Percentiles rank a stretch among this genome's conserved stretches.
Conservation (phyloP, 92 coral and sea anemone genomes). For the Zoanthus gigantus region DNA sequence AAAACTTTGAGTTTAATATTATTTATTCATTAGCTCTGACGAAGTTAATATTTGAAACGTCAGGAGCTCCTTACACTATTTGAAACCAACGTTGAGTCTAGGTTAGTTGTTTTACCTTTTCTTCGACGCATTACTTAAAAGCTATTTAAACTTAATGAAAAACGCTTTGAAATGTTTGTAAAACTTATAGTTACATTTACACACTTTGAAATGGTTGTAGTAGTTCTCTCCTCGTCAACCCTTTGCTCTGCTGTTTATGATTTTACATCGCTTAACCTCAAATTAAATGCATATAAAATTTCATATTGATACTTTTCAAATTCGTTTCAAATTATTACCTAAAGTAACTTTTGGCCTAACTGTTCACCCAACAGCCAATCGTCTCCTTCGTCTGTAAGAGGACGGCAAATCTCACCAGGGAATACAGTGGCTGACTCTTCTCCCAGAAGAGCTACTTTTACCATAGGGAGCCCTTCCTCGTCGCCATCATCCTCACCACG, state of each 20-base stretch:
- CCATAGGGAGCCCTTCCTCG: constrained; percentile 85
- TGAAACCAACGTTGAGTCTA: too few species aligned
- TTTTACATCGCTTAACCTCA: background rate
- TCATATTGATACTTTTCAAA: background rate
- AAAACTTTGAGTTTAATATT: background rate
- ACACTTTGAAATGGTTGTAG: too few species aligned
- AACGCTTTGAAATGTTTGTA: too few species aligned
- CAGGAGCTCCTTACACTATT: too few species aligned
- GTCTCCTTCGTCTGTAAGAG: constrained; percentile 69
- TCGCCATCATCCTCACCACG: constrained; percentile 84
- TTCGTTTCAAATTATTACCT: background rate
- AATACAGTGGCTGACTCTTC: constrained; percentile 67
- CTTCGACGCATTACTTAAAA: too few species aligned
- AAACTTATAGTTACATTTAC: too few species aligned
- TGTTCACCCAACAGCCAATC: constrained; percentile 65
- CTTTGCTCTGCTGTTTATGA: background rate
- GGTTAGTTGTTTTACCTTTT: too few species aligned
- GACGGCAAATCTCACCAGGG: constrained; percentile 63
- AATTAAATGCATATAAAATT: background rate
- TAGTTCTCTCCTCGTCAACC: too few species aligned
- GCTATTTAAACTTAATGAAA: too few species aligned
- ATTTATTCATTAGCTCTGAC: too few species aligned
- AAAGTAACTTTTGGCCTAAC: background rate
- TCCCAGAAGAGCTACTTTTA: constrained; percentile 88
- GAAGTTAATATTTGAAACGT: too few species aligned